phyloP scores from a whole-genome alignment of 2,797 vertebrate genomes.

The Hyperoplus lanceolatus region DNA sequence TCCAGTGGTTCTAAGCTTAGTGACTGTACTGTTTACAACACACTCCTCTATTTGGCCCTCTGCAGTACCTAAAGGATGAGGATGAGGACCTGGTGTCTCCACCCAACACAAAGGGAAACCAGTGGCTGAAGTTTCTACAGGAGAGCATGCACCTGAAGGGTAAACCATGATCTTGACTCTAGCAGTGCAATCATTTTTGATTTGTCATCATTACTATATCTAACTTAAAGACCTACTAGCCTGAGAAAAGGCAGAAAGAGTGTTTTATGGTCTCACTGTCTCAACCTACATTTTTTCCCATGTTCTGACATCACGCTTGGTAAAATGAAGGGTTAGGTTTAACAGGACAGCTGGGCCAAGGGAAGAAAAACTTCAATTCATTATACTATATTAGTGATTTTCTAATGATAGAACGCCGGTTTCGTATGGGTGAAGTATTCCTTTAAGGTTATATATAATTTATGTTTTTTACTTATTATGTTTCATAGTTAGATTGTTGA shows the following conservation, averaged over 20 bases:
- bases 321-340: too few species aligned
- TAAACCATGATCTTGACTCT: slow-evolving; percentile 50
- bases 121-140: slow-evolving; percentile 96
- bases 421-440: too few species aligned
- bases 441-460: neutral
- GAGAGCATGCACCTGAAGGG: slow-evolving; percentile 93
- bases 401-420: too few species aligned
- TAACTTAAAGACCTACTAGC: too few species aligned
- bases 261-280: too few species aligned
- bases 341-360: too few species aligned
- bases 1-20: neutral
- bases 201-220: too few species aligned
- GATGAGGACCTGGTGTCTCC: slow-evolving; percentile 97
- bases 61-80: slow-evolving; percentile 97
- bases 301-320: too few species aligned
- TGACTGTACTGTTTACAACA: neutral
- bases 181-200: neutral
- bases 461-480: neutral
- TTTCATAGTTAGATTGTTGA: neutral
- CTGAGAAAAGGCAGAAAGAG: too few species aligned
- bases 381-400: too few species aligned
- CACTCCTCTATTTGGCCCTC: slow-evolving; percentile 7
- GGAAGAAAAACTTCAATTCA: too few species aligned
- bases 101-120: slow-evolving; percentile 95
- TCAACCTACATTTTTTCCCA: too few species aligned